phyloP scores from a whole-genome alignment of 2,888 invertebrate genomes.

The Drosophila pegasa region DNA sequence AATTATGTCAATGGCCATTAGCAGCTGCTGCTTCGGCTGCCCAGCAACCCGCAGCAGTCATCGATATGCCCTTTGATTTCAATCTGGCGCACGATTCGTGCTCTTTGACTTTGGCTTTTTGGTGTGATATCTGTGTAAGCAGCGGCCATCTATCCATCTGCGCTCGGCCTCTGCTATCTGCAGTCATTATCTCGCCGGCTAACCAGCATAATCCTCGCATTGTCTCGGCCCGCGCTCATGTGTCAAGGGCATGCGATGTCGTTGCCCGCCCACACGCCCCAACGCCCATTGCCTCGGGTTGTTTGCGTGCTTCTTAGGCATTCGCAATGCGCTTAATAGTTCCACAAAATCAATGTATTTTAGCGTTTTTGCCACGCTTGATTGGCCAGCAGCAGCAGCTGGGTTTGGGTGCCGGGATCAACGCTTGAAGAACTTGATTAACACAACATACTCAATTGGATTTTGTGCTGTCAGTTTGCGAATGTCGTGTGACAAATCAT shows the following conservation, averaged over 20 bases:
- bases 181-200: conserved; percentile 55
- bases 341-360: conserved; percentile 80
- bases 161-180: conserved; percentile 44
- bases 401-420: conserved; percentile 14
- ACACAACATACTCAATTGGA: conserved; percentile 58
- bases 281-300: background rate
- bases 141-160: conserved; percentile 46
- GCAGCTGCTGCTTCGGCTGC: conserved; percentile 18
- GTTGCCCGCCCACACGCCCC: background rate
- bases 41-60: conserved; percentile 36
- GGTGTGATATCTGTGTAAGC: conserved; percentile 54
- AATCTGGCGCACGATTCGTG: conserved; percentile 45
- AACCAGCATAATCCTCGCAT: conserved; percentile 53
- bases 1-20: conserved; percentile 81
- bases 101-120: conserved; percentile 40
- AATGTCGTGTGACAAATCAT: conserved; percentile 69
- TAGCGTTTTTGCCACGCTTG: conserved; percentile 68
- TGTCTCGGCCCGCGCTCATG: conserved; percentile 33
- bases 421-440: conserved; percentile 54
- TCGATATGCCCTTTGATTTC: conserved; percentile 74
- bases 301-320: conserved; percentile 70
- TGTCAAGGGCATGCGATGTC: conserved; percentile 60
- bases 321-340: conserved; percentile 69
- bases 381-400: conserved; percentile 39
- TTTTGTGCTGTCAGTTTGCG: conserved; percentile 42